Evolutionary conservation across 1,140 invertebrate genomes (phyloP), one percentile per base, ranked within the genome.

Genomic region (Trichoplusia ni): DNA sequence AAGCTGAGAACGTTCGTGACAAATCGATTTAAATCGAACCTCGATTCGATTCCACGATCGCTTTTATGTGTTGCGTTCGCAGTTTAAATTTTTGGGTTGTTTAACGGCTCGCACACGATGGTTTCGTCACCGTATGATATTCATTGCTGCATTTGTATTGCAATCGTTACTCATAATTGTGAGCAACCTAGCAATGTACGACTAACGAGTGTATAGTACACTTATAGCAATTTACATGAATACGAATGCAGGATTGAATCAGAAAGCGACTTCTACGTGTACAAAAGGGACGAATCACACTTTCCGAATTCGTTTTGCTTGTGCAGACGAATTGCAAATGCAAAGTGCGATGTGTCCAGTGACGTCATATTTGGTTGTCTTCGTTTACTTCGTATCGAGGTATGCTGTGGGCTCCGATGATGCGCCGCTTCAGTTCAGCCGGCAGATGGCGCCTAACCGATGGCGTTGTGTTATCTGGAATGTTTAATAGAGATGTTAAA

Each of bases 401-500:
- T 73, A 69, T 67, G 47, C 47, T 54, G 46, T 58, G 49, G 54
- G 54, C 64, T 64, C 64, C 70, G 70, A 47, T 65, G 46, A 27
- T 23, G 65, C 64, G 33, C 67, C 29, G 37, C 62, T 29, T 44
- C 37, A 60, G 59, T 49, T 47, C 59, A 67, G 44, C 53, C 64
- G 56, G 47, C 37, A 72, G 78, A 74, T 83, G 80, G 70, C 74
- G 77, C 72, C 69, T 69, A 67, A 73, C 21, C 33, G 56, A 63
- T 77, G 72, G 81, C 82, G 72, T 77, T 67, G 73, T 86, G 86
- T 89, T 89, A 89, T 89, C 86, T 89, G 86, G 46, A 86, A 86
- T 9, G n/a, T 7, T 33, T 13, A 59, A 8, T 14, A 21, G 16
- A 35, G 4, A 25, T 6, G n/a, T 2, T 16, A 42, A 9, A 21